phyloP scores from a whole-genome alignment of 1,140 invertebrate genomes.

The Eumeta japonica region DNA sequence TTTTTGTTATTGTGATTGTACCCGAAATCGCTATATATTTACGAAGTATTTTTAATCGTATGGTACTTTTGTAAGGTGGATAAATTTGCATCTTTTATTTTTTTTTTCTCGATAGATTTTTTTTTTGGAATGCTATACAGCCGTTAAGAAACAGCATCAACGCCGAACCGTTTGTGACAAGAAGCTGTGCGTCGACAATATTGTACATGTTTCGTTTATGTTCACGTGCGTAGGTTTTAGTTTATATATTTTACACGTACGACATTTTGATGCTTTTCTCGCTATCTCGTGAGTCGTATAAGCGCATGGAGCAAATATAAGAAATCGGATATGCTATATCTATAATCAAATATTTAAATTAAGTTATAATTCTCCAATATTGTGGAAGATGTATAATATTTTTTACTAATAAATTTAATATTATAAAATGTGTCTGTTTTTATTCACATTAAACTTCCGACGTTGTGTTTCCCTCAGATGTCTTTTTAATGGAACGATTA shows the following conservation, averaged over 20 bases:
- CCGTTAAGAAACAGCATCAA: no score
- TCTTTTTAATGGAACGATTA: no score
- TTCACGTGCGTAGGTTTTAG: no score
- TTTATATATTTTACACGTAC: no score
- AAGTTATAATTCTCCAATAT: conserved; percentile 59
- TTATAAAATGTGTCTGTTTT: conserved; percentile 35
- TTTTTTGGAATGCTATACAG: not conserved
- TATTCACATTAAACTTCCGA: conserved; percentile 4
- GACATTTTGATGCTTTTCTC: no score
- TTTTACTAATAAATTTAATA: conserved; percentile 62
- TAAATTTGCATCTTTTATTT: not conserved
- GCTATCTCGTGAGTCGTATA: no score
- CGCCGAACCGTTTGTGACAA: conserved; percentile 21
- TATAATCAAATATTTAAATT: conserved; percentile 60
- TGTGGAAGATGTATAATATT: conserved; percentile 61
- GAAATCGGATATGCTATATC: conserved; percentile 51
- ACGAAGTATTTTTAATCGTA: conserved; percentile 25
- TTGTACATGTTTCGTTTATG: no score
- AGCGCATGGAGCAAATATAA: conserved; percentile 36
- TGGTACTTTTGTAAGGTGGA: conserved; percentile 7
- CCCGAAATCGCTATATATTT: conserved; percentile 52
- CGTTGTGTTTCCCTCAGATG: no score
- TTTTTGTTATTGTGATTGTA: conserved; percentile 56
- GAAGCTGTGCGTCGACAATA: no score
- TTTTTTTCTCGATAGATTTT: conserved; percentile 2